Percentiles rank a stretch among this genome's conserved stretches.
Conservation (phyloP, 2,113 vertebrate species). For the Nasalis larvatus region DNA sequence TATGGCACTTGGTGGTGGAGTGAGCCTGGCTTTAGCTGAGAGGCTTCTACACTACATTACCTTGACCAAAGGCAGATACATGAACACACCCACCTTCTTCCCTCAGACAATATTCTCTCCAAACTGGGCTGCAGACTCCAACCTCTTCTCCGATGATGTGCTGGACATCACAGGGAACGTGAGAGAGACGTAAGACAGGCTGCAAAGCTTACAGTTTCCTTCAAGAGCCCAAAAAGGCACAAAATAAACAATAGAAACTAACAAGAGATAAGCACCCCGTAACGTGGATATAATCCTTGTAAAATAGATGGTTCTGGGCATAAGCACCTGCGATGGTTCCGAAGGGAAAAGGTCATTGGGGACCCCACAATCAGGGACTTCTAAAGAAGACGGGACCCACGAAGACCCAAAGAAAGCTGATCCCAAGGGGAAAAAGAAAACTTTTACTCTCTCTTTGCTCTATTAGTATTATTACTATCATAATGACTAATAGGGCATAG, state of each 20-base stretch:
- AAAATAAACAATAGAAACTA: not conserved
- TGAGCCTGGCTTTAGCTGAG: not conserved
- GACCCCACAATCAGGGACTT: not conserved
- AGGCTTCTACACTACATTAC: not conserved
- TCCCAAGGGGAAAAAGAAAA: not conserved
- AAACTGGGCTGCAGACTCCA: not conserved
- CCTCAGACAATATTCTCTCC: not conserved
- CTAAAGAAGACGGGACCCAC: not conserved
- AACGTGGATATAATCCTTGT: not conserved
- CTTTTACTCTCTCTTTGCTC: not conserved
- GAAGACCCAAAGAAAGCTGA: not conserved
- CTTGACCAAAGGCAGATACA: not conserved
- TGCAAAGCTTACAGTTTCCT: not conserved
- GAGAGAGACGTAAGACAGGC: rapidly evolving
- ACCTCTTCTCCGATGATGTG: rapidly evolving
- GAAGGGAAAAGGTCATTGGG: not conserved
- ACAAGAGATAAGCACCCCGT: not conserved
- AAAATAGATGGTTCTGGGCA: not conserved
- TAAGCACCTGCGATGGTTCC: not conserved
- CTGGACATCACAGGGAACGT: rapidly evolving
- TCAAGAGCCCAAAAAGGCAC: not conserved
- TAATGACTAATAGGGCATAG: too few relatives aligned
- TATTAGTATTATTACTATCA: not conserved
- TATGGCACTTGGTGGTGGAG: too few relatives aligned
- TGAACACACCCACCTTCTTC: not conserved